phyloP scores from a whole-genome alignment of 2,113 vertebrate species.

The Scalopus aquaticus region DNA sequence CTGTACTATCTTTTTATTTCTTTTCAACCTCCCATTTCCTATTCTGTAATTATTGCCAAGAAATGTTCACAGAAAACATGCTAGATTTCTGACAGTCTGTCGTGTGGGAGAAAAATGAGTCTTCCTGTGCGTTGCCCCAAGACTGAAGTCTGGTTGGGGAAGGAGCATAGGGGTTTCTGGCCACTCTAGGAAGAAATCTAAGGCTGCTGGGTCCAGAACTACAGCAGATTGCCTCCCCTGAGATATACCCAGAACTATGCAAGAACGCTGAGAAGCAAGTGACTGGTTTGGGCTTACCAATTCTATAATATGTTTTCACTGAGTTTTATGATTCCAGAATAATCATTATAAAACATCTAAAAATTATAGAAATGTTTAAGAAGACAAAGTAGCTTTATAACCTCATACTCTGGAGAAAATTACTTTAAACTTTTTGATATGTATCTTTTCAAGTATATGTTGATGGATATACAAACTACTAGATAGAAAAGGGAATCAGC shows the following conservation, averaged over 20 bases:
- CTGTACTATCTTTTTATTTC: slow-evolving; percentile 48
- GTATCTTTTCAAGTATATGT: not conserved
- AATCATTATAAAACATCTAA: not conserved
- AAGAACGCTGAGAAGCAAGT: not conserved
- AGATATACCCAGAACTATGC: not conserved
- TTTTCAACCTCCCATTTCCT: slow-evolving; percentile 50
- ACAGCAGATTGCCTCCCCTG: too few relatives aligned
- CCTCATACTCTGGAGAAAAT: slow-evolving; percentile 20
- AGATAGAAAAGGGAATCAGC: not conserved
- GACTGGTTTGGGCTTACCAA: not conserved
- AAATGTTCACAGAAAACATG: slow-evolving; percentile 60
- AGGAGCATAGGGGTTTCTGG: not conserved
- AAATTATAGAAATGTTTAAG: slow-evolving; percentile 28
- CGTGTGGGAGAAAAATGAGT: slow-evolving; percentile 45
- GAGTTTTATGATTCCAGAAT: not conserved
- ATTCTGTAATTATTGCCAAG: slow-evolving; percentile 72
- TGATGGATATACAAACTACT: not conserved
- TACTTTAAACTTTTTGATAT: not conserved
- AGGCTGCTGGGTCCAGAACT: not conserved
- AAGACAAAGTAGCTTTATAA: not conserved
- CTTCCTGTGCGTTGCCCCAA: not conserved
- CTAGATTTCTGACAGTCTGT: slow-evolving; percentile 67
- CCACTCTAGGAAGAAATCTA: not conserved
- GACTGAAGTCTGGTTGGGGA: not conserved
- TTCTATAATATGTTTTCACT: not conserved